phyloP scores from a whole-genome alignment of 2,888 invertebrate genomes.

The Eilema depressum region DNA sequence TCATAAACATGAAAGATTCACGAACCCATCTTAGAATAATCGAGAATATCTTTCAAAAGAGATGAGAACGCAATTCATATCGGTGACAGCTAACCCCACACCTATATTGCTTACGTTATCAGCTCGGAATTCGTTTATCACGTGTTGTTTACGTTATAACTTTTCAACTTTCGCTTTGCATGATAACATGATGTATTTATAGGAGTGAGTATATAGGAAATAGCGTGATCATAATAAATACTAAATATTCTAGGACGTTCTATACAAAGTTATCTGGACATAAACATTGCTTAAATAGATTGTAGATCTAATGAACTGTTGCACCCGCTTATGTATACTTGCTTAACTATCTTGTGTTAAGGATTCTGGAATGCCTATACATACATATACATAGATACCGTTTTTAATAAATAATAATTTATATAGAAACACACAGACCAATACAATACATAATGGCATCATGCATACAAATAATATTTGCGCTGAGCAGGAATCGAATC shows the following conservation, averaged over 20 bases:
- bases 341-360: no score
- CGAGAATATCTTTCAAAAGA: background rate
- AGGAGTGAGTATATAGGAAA: background rate
- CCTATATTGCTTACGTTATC: background rate
- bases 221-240: background rate
- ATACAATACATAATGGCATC: no score
- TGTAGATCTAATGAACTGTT: no score
- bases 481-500: no score
- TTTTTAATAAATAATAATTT: no score
- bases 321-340: no score
- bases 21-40: background rate
- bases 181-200: background rate
- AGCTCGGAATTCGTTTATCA: conserved; percentile 1
- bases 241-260: no score
- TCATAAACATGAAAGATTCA: background rate
- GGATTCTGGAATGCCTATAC: no score
- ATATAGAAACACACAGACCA: no score
- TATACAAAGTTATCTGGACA: background rate
- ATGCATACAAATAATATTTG: no score
- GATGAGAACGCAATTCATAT: background rate
- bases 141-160: background rate
- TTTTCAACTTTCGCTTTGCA: background rate
- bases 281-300: no score
- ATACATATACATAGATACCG: no score
- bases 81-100: background rate